Evolutionary conservation across 2,113 vertebrate species (phyloP).

Genomic region (Gymnorhina tibicen): DNA sequence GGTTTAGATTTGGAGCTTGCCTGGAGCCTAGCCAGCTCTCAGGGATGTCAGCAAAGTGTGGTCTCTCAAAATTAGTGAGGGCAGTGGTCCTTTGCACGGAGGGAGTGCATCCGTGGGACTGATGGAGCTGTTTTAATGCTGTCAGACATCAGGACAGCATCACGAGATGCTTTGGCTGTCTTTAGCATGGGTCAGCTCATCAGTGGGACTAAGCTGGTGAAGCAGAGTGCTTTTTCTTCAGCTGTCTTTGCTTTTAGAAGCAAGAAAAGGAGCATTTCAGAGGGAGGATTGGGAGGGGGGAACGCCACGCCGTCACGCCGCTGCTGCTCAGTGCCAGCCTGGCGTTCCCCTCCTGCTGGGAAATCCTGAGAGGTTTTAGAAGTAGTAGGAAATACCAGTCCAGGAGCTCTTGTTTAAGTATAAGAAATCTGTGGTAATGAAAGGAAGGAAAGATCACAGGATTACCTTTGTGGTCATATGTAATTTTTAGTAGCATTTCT

Average conservation of each 20-base stretch:
- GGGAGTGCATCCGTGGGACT: rapidly evolving
- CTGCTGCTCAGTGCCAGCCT: background rate
- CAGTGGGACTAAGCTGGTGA: background rate
- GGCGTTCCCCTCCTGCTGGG: background rate
- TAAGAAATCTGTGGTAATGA: background rate
- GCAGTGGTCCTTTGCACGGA: background rate
- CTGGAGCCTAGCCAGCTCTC: rapidly evolving
- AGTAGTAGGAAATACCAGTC: background rate
- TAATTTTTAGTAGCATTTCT: background rate
- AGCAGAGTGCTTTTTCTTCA: background rate
- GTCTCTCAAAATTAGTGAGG: background rate
- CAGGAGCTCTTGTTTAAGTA: background rate
- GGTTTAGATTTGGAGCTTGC: background rate
- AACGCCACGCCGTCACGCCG: rapidly evolving
- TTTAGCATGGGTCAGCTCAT: background rate
- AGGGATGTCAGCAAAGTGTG: background rate
- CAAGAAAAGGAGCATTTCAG: background rate
- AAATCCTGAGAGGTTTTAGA: background rate
- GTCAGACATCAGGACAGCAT: background rate
- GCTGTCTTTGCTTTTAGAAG: background rate
- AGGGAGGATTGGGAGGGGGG: background rate
- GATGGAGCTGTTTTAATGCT: background rate
- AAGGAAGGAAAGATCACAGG: background rate
- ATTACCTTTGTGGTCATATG: background rate
- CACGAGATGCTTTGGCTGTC: background rate